A percentile compares a stretch with the other conserved stretches of the same genome.
These are phyloP conservation scores for Pseudococcus jackbeardsleyi DNA, from an alignment of 2,888 invertebrate species.

Conservation along the genomic window DNA sequence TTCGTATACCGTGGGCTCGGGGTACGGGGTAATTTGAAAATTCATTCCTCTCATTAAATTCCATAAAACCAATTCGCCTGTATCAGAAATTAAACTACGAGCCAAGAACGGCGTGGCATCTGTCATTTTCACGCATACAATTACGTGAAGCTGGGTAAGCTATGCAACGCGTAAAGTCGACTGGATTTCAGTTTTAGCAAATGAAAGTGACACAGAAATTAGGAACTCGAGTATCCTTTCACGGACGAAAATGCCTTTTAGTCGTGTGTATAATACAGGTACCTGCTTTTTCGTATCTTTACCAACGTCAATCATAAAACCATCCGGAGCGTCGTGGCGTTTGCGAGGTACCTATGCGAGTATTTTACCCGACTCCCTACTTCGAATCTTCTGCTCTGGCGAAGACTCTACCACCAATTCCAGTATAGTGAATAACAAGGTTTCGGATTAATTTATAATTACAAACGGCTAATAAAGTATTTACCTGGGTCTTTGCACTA, in stretches of 20 bases:
- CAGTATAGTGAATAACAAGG: conserved; percentile 1
- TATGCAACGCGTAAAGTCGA: conserved; percentile 14
- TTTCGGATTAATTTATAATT: conserved; percentile 50
- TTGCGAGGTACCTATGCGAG: too few species aligned
- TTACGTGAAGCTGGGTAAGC: not conserved
- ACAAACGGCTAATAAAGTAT: conserved; percentile 16
- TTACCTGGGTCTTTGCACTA: not conserved
- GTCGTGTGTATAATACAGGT: not conserved
- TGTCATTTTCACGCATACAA: conserved; percentile 61
- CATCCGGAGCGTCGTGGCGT: not conserved
- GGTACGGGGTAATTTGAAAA: not conserved
- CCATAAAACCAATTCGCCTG: conserved; percentile 25
- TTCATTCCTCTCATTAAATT: conserved; percentile 58
- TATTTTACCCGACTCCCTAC: not conserved
- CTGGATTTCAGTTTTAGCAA: conserved; percentile 31
- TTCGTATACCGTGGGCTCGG: not conserved
- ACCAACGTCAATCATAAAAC: conserved; percentile 47
- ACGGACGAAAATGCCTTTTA: conserved; percentile 31
- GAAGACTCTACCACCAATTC: not conserved
- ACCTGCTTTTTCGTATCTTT: conserved; percentile 39
- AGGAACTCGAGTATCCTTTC: conserved; percentile 50
- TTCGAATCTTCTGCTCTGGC: not conserved
- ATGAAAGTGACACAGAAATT: conserved; percentile 53
- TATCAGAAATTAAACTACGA: conserved; percentile 36
- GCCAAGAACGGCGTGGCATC: conserved; percentile 30